Evolutionary conservation across 2,113 vertebrate genomes (phyloP).

Genomic region (Telmatochromis brichardi): DNA sequence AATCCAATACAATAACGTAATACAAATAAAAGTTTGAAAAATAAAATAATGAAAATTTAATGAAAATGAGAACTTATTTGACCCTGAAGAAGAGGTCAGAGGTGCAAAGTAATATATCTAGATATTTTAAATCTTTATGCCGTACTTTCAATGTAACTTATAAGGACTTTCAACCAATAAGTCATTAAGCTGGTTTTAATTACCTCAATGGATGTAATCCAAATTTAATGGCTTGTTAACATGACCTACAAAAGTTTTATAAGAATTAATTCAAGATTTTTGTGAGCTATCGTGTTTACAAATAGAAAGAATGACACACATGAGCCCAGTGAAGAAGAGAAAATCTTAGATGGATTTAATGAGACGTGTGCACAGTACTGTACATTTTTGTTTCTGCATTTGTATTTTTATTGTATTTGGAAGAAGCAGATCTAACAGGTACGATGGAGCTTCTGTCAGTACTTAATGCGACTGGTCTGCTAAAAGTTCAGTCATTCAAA

Average conservation of each 20-base stretch:
- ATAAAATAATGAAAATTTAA: background rate
- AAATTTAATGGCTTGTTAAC: background rate
- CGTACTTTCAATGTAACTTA: rapidly evolving
- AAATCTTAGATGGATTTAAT: background rate
- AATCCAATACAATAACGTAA: background rate
- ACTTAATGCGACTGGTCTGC: background rate
- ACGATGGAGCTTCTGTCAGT: background rate
- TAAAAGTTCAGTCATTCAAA: background rate
- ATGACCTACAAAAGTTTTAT: background rate
- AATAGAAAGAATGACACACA: background rate
- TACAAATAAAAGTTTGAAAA: background rate
- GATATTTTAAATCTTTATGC: background rate
- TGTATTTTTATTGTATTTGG: background rate
- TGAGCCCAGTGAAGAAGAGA: rapidly evolving
- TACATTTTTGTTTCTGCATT: background rate
- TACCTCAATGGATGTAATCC: background rate
- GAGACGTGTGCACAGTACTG: background rate
- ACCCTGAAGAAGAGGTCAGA: background rate
- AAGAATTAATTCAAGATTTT: background rate
- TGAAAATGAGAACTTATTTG: background rate
- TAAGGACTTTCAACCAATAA: background rate
- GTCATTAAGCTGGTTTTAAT: background rate
- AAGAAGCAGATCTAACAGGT: background rate
- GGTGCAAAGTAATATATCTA: background rate
- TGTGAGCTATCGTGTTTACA: background rate